Evolutionary conservation across 2,113 vertebrate genomes (phyloP).

Genomic region (Toxotes jaculatrix): DNA sequence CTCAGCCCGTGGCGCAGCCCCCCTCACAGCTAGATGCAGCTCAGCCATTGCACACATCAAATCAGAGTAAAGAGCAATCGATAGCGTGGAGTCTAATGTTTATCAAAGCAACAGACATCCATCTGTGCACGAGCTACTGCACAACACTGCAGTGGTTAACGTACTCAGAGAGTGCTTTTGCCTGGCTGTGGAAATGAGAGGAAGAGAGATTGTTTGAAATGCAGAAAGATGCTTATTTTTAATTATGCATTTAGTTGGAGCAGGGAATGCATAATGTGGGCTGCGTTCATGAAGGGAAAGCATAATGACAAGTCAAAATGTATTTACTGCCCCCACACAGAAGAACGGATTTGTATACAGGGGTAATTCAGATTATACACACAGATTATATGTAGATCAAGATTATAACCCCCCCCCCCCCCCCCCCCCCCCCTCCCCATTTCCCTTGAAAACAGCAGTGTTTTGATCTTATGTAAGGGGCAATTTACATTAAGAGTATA

Average conservation of each 20-base stretch:
- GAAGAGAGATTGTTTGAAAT: conserved; percentile 49
- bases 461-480: conserved; percentile 36
- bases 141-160: conserved; percentile 48
- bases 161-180: conserved; percentile 2
- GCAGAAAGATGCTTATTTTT: conserved; percentile 65
- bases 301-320: conserved; percentile 63
- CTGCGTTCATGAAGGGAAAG: conserved; percentile 45
- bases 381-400: background rate
- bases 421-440: conserved; percentile 4
- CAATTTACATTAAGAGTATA: conserved; percentile 53
- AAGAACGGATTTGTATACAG: conserved; percentile 45
- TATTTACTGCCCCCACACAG: conserved; percentile 49
- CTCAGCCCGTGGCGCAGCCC: conserved; percentile 46
- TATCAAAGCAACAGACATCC: conserved; percentile 68
- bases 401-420: conserved; percentile 10
- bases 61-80: conserved; percentile 72
- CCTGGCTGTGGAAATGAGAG: conserved; percentile 27
- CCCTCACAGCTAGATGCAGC: conserved; percentile 58
- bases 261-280: conserved; percentile 56
- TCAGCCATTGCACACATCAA: conserved; percentile 68
- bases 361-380: conserved; percentile 51
- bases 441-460: conserved; percentile 37
- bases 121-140: conserved; percentile 31
- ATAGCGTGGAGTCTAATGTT: conserved; percentile 70
- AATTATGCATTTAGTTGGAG: conserved; percentile 71